Percentiles rank a stretch among this genome's conserved stretches.
Evolutionary conservation across 2,113 vertebrate genomes (phyloP).

Genomic region (Glareola pratincola): DNA sequence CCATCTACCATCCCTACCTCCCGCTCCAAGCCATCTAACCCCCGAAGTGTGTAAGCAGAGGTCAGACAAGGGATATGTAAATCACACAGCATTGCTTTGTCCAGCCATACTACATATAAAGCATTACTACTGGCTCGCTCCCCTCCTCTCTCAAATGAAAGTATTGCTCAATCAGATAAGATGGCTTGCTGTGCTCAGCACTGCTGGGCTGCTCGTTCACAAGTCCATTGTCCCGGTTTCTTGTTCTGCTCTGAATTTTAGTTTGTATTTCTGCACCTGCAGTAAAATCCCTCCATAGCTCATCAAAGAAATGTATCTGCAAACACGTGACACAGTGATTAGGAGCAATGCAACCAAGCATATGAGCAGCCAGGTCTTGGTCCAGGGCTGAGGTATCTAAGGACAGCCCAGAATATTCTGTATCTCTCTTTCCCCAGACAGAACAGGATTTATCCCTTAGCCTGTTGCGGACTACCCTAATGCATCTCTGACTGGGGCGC

Average conservation of each 20-base stretch:
- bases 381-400: neutral
- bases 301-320: neutral
- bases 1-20: neutral
- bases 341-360: neutral
- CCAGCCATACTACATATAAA: neutral
- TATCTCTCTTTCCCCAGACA: neutral
- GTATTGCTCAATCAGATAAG: neutral
- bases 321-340: neutral
- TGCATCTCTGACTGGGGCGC: fast-evolving
- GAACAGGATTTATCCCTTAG: neutral
- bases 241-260: neutral
- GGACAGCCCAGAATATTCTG: neutral
- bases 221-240: neutral
- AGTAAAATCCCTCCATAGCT: neutral
- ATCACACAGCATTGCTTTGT: neutral
- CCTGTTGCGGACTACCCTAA: neutral
- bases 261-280: neutral
- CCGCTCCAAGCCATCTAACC: neutral
- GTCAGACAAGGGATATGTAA: neutral
- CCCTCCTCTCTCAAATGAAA: neutral
- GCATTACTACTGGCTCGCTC: neutral
- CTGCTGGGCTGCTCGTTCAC: neutral
- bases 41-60: neutral
- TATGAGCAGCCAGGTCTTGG: neutral
- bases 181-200: neutral